phyloP scores from a whole-genome alignment of 2,797 vertebrate species.

The Acanthurus tractus region DNA sequence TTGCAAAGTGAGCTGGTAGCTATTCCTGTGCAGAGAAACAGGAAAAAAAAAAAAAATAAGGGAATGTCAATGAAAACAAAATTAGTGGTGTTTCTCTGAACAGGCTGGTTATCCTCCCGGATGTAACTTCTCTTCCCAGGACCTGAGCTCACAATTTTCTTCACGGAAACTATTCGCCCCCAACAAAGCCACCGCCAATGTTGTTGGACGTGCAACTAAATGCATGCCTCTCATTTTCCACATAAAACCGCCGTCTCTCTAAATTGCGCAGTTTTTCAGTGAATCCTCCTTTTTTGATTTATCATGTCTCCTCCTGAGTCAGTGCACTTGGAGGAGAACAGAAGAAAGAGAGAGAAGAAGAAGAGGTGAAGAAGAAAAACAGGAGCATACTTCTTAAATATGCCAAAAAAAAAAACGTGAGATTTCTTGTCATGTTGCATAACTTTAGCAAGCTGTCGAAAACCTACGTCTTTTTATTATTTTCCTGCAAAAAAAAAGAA shows the following conservation, averaged over 20 bases:
- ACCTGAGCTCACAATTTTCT: conserved; percentile 80
- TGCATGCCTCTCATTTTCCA: conserved; percentile 80
- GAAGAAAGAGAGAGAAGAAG: conserved; percentile 7
- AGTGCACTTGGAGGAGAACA: conserved; percentile 16
- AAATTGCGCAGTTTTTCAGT: conserved; percentile 65
- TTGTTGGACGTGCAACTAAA: conserved; percentile 73
- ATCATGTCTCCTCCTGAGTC: conserved; percentile 37
- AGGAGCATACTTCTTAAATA: background rate
- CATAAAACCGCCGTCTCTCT: conserved; percentile 78
- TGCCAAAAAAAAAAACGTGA: conserved; percentile 7
- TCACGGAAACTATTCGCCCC: conserved; percentile 84
- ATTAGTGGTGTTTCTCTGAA: conserved; percentile 69
- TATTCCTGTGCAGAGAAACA: conserved; percentile 52
- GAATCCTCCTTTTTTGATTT: conserved; percentile 53
- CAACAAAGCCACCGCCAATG: conserved; percentile 79
- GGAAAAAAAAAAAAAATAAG: conserved; percentile 11
- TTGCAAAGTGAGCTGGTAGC: conserved; percentile 45
- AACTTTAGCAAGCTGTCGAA: background rate
- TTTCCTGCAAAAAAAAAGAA: background rate
- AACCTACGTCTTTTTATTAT: conserved; percentile 16
- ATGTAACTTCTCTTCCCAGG: conserved; percentile 75
- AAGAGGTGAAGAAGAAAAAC: conserved; percentile 7
- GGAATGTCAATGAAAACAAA: conserved; percentile 68
- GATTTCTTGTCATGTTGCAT: background rate
- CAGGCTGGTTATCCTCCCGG: conserved; percentile 70